Percentiles rank a stretch among this genome's conserved stretches.
phyloP scores from a whole-genome alignment of 2,888 invertebrate species.

The Tinea semifulvella region DNA sequence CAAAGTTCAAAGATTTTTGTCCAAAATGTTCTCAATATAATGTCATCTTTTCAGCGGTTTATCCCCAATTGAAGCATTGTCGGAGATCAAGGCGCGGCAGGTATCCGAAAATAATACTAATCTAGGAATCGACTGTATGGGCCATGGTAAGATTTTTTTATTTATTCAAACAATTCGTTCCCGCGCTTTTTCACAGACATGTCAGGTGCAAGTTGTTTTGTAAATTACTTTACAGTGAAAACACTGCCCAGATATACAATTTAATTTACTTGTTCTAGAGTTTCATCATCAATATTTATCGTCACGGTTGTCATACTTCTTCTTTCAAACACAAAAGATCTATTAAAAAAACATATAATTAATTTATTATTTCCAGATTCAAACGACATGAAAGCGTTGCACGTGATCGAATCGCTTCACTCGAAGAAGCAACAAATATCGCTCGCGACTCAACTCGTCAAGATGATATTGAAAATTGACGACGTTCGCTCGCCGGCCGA shows the following conservation, averaged over 20 bases:
- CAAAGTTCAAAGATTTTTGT: too few relatives aligned
- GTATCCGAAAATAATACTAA: conserved; percentile 83
- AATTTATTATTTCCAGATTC: conserved; percentile 37
- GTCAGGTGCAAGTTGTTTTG: neutral
- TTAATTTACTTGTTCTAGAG: too few relatives aligned
- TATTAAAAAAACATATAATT: too few relatives aligned
- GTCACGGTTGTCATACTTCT: too few relatives aligned
- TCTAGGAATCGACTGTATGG: conserved; percentile 96
- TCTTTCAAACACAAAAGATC: too few relatives aligned
- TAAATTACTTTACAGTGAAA: neutral
- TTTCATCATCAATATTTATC: too few relatives aligned
- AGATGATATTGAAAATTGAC: conserved; percentile 99
- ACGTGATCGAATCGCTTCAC: conserved; percentile 96
- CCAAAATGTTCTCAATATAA: too few relatives aligned
- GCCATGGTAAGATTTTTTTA: conserved; percentile 64
- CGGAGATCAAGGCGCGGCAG: conserved; percentile 91
- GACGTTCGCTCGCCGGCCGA: conserved; percentile 81
- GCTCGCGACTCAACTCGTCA: conserved; percentile 96
- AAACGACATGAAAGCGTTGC: conserved; percentile 91
- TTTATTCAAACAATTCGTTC: too few relatives aligned
- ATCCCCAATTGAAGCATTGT: conserved; percentile 90
- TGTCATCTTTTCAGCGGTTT: conserved; percentile 72
- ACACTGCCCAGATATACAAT: too few relatives aligned
- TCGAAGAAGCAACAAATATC: conserved; percentile 98
- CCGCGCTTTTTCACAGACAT: neutral